phyloP scores from a whole-genome alignment of 2,888 invertebrate species.

The Acleris literana region DNA sequence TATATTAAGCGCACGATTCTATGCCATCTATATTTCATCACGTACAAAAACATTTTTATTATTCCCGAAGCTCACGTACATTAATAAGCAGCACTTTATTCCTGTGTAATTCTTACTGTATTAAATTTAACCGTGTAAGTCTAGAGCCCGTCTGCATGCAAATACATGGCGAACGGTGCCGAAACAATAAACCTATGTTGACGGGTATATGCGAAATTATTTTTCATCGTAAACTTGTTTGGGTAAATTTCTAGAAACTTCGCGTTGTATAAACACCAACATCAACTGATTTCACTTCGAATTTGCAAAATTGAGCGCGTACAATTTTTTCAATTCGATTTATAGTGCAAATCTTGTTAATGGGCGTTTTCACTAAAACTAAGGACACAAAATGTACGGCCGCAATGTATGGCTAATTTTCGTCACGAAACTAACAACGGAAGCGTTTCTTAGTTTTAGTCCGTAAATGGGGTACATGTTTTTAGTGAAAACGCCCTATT shows the following conservation, averaged over 20 bases:
- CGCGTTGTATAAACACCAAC: conserved; percentile 1
- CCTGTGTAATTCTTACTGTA: conserved; percentile 30
- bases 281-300: conserved; percentile 13
- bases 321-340: neutral
- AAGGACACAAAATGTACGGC: too few relatives aligned
- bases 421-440: too few relatives aligned
- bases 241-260: conserved; percentile 3
- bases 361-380: too few relatives aligned
- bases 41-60: conserved; percentile 27
- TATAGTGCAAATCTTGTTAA: too few relatives aligned
- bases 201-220: conserved; percentile 26
- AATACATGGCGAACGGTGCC: conserved; percentile 17
- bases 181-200: conserved; percentile 23
- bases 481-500: too few relatives aligned
- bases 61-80: conserved; percentile 22
- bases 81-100: conserved; percentile 33
- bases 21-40: conserved; percentile 27
- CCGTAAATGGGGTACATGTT: too few relatives aligned
- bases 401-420: too few relatives aligned
- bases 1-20: conserved; percentile 1
- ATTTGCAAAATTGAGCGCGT: conserved; percentile 9
- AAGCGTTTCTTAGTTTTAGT: too few relatives aligned
- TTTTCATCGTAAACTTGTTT: conserved; percentile 9
- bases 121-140: conserved; percentile 33
- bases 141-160: conserved; percentile 35